phyloP scores from a whole-genome alignment of 2,888 invertebrate species.

The Ernsta delagoae region DNA sequence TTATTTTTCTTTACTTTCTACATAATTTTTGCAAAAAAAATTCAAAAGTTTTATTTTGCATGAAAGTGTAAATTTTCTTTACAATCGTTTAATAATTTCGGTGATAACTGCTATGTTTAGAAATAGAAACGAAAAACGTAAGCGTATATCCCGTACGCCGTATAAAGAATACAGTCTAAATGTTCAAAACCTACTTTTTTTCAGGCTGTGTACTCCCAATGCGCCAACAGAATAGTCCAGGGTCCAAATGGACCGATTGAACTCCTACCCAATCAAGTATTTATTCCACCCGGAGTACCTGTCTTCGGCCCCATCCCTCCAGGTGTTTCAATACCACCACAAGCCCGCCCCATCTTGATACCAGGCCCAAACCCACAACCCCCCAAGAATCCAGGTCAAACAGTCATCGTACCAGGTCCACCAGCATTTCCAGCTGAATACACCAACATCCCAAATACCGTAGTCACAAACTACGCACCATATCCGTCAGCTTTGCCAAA shows the following conservation, averaged over 20 bases:
- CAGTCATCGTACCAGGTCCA: slow-evolving; percentile 10
- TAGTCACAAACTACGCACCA: background rate
- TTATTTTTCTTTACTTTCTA: no score
- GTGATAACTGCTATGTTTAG: no score
- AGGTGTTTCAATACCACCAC: slow-evolving; percentile 26
- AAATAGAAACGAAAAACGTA: no score
- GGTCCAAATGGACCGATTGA: slow-evolving; percentile 46
- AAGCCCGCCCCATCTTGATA: slow-evolving; percentile 24
- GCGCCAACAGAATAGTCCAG: slow-evolving; percentile 53
- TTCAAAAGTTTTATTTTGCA: no score
- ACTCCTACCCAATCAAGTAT: slow-evolving; percentile 47
- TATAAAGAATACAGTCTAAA: no score
- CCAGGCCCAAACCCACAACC: slow-evolving; percentile 30
- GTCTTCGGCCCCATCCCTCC: slow-evolving; percentile 11
- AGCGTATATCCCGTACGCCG: no score
- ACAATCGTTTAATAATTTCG: no score
- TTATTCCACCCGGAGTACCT: slow-evolving; percentile 44
- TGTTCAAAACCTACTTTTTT: slow-evolving; percentile 43
- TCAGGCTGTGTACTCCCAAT: slow-evolving; percentile 58
- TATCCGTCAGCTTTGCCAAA: background rate
- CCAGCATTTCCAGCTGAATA: slow-evolving; percentile 19
- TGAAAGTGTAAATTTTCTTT: no score
- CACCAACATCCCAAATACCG: slow-evolving; percentile 6
- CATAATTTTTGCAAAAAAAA: no score
- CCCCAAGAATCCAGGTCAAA: background rate